Conservation (phyloP, 2,113 vertebrate genomes). For the Bubo scandiacus region DNA sequence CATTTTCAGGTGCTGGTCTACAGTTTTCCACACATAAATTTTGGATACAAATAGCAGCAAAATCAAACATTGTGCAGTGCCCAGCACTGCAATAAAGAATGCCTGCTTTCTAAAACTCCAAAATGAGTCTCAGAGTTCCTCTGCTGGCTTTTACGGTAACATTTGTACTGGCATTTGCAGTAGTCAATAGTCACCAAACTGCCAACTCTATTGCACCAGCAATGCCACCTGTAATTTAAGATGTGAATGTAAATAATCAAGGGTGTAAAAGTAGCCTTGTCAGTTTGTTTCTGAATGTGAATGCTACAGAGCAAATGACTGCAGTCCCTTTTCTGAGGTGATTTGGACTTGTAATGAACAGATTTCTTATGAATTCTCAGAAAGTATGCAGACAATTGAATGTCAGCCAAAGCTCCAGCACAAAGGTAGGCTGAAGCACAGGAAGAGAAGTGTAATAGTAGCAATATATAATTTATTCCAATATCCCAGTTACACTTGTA, state of each 20-base stretch:
- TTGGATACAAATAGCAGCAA: background rate
- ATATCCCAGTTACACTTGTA: slow-evolving; percentile 57
- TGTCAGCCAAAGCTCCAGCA: slow-evolving; percentile 27
- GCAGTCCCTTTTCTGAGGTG: background rate
- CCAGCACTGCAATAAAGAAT: too few relatives aligned
- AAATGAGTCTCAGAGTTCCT: too few relatives aligned
- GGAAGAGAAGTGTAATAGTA: slow-evolving; percentile 55
- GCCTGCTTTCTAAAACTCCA: too few relatives aligned
- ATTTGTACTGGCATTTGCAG: background rate
- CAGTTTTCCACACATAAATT: background rate
- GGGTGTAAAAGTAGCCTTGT: background rate
- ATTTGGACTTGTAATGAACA: background rate
- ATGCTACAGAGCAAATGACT: background rate
- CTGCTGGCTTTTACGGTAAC: too few relatives aligned
- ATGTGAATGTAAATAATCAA: background rate
- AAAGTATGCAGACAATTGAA: slow-evolving; percentile 23
- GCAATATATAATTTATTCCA: slow-evolving; percentile 66
- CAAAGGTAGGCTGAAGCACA: slow-evolving; percentile 53
- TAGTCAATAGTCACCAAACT: background rate
- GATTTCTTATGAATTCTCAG: background rate
- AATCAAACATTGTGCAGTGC: background rate
- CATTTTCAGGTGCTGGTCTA: background rate
- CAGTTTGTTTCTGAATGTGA: background rate
- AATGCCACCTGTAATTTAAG: background rate
- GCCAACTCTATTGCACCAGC: background rate